Base-by-base conservation (phyloP, 2,113 vertebrate species). In the Daubentonia madagascariensis region DNA sequence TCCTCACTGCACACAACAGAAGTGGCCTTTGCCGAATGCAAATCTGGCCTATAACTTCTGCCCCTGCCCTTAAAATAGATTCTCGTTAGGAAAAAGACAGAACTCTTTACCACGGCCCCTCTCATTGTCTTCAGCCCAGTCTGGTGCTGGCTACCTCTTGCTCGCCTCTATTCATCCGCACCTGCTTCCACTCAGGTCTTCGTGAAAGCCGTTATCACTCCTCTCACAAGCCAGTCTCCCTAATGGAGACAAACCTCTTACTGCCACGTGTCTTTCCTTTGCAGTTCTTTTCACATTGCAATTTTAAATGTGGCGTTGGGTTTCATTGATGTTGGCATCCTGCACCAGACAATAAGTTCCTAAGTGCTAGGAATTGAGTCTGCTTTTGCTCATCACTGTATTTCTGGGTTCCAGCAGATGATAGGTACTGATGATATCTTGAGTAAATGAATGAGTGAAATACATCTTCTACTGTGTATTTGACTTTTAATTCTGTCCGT, bases 21-120 rank as follows among this genome's bases (percentile, higher is more conserved):
- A 28, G 91, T 63, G n/a, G 59, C 43, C 68, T 92, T 95, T 78
- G 84, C 70, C 94, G 93, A 94, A 87, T 92, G 75, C 94, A 85
- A 6, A 88, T 76, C 78, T 52, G 20, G 13, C 43, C 81, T 61
- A 6, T 54, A 79, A 78, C 85, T 52, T 25, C 85, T 48, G 40
- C 63, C 65, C 52, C 52, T 61, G 59, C 40, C 54, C 78, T 93
- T 76, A 45, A 76, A 84, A 61, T 57, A 81, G 65, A 54, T 54
- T 86, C 81, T 85, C 68, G 3, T 22, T 11, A 89, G 80, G 73
- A 89, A 80, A 67, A 88, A 57, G 80, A 75, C 30, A 78, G 8
- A 68, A 40, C 70, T 50, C 78, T 85, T 52, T 35, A 25, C 72
- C 52, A 5, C 0, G 8, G 18, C 4, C 22, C 17, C 52, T 50